Base-by-base conservation (phyloP, 2,113 vertebrate species). In the Aphelocoma coerulescens region DNA sequence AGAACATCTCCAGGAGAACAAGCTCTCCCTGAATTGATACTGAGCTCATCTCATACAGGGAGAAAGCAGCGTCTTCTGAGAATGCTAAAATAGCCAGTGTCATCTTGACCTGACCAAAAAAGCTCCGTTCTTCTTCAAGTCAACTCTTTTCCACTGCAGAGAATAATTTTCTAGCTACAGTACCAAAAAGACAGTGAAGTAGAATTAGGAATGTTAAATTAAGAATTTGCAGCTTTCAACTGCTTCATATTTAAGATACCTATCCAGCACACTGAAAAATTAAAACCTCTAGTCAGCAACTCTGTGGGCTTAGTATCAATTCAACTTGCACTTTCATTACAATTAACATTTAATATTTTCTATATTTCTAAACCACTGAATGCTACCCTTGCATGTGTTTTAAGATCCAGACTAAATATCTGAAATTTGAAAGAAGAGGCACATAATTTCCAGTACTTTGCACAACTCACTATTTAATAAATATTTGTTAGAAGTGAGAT, bases 1-100 rank as follows among this genome's bases (percentile, higher is more conserved):
- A 63, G 44, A 80, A 16, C 1, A 1, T 4, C 32, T 41, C 39
- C 39, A 41, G 39, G 39, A 41, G 39, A 41, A 10, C 18, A 26
- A 51, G 63, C 59, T 52, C 35, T 76, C 55, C 71, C 78, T 80
- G 35, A 78, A 54, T n/a, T 17, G 49, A 35, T 8, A 52, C 11
- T 0, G 5, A 91, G 62, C 55, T 33, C 1, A 9, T 24, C 30
- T 83, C 33, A 10, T 0, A 5, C 0, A 69, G 37, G 8, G 55
- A 85, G 32, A 82, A 73, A 58, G 44, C 52, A 55, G 59, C 55
- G 48, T 13, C 61, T 66, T 78, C 58, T 46, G 39, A 77, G 37
- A 44, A 59, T 48, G 43, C 54, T 69, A 39, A 44, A 83, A 79
- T 4, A 76, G 30, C 22, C 68, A 67, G 15, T 13, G 49, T 57